Conservation (phyloP, 2,113 vertebrate species). For the human region DNA sequence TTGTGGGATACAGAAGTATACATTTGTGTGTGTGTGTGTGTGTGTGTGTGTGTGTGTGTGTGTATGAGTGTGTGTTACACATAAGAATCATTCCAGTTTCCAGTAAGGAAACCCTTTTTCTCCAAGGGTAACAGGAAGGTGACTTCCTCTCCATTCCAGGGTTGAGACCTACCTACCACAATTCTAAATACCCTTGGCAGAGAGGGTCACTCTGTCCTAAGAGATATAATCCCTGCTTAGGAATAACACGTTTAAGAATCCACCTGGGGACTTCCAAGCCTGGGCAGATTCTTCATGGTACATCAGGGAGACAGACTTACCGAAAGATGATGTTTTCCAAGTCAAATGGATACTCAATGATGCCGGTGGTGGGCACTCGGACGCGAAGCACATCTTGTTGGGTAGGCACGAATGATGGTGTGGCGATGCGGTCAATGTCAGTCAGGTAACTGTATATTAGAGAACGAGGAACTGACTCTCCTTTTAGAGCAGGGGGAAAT, state of each 20-base stretch:
- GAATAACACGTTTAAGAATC: background rate
- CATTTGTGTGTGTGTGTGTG: background rate
- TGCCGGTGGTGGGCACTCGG: slow-evolving; percentile 88
- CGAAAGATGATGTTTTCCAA: slow-evolving; percentile 88
- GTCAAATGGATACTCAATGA: slow-evolving; percentile 90
- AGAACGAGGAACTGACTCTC: background rate
- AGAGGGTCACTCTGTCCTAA: background rate
- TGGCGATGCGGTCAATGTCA: slow-evolving; percentile 86
- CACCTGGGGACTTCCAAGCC: background rate
- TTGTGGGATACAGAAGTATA: background rate
- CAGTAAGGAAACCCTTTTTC: background rate
- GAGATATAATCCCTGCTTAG: background rate
- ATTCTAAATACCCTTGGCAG: background rate
- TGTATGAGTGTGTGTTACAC: background rate
- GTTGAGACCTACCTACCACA: background rate
- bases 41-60: background rate
- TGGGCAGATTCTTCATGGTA: background rate
- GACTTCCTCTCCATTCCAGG: background rate
- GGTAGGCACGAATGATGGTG: slow-evolving; percentile 82
- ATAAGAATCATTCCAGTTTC: background rate
- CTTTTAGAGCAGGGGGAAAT: background rate
- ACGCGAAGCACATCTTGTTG: slow-evolving; percentile 90
- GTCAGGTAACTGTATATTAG: slow-evolving; percentile 85
- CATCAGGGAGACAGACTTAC: slow-evolving; percentile 72
- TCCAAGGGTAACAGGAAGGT: background rate